Evolutionary conservation across 2,888 invertebrate genomes (phyloP).

Genomic region (Harpalus rubripes): DNA sequence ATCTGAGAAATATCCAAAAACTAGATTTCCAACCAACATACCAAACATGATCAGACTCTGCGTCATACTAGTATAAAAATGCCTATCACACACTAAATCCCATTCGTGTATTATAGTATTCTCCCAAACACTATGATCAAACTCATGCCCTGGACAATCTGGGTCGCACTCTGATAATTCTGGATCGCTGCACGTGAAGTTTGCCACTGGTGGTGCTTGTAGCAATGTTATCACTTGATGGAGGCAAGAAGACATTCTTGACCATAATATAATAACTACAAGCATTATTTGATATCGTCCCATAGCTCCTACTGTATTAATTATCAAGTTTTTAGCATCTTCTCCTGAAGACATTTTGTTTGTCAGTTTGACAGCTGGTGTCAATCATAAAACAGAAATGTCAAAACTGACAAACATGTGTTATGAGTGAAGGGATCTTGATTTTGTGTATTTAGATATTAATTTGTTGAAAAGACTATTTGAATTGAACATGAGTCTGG

Average conservation of each 20-base stretch:
- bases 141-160: slow-evolving; percentile 15
- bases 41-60: slow-evolving; percentile 86
- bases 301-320: slow-evolving; percentile 75
- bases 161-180: neutral
- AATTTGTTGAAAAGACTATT: no score
- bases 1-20: slow-evolving; percentile 84
- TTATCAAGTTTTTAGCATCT: slow-evolving; percentile 87
- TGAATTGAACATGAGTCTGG: no score
- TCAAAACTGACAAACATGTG: no score
- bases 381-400: neutral
- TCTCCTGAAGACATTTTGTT: slow-evolving; percentile 87
- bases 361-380: neutral
- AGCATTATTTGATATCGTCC: slow-evolving; percentile 88
- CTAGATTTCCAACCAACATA: slow-evolving; percentile 83
- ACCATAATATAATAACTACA: slow-evolving; percentile 84
- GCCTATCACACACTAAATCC: slow-evolving; percentile 83
- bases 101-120: slow-evolving; percentile 85
- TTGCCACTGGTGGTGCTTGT: neutral
- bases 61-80: slow-evolving; percentile 82
- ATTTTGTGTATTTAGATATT: no score
- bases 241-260: slow-evolving; percentile 82
- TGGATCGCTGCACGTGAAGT: slow-evolving; percentile 1
- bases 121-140: slow-evolving; percentile 75
- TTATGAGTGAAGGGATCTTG: no score
- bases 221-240: slow-evolving; percentile 73